Base-by-base conservation (phyloP, 2,888 invertebrate genomes). In the Hemicrepidius hirtus region DNA sequence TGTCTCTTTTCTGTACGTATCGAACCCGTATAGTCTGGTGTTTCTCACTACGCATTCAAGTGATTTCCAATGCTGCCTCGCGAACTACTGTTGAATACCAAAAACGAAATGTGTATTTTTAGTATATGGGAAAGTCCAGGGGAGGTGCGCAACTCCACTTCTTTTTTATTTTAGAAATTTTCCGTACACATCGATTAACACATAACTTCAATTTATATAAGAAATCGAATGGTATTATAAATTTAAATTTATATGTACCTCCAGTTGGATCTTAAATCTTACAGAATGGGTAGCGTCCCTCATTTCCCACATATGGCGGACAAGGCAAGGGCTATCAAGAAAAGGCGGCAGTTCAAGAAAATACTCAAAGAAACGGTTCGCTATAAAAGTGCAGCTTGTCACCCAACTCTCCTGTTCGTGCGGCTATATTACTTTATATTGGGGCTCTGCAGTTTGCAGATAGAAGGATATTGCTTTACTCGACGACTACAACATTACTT, bases 361-460 rank as follows among this genome's bases (percentile, higher is more conserved):
- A 73, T 76, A 75, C 71, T 55, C 55, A n/a, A 7, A 55, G 55
- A 41, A 79, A 80, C 74, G 73, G 75, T 71, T 41, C 73, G 75
- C 75, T 76, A 71, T 79, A 79, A 81, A 80, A 78, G 77, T 78
- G 80, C 78, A 79, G 77, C 79, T 78, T 80, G 78, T 80, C 80
- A 80, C 75, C 71, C 76, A 66, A 55, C 53, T 63, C 40, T 59
- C 50, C 60, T 67, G 55, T 63, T 71, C 46, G 67, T 66, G 49
- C 50, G 74, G 65, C 76, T 73, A 77, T 77, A 81, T 81, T 81
- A 78, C 79, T 81, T 80, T 80, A 81, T 82, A 80, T 79, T 78
- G 77, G n/a, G 77, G 77, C 77, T 68, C 80, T 81, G 82, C 77
- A 76, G 76, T 77, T 78, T 73, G 77, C 80, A 81, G 82, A 82